These are phyloP conservation scores for Gonatopus flavifemur DNA, from an alignment of 1,140 invertebrate species.

Conservation along the genomic window DNA sequence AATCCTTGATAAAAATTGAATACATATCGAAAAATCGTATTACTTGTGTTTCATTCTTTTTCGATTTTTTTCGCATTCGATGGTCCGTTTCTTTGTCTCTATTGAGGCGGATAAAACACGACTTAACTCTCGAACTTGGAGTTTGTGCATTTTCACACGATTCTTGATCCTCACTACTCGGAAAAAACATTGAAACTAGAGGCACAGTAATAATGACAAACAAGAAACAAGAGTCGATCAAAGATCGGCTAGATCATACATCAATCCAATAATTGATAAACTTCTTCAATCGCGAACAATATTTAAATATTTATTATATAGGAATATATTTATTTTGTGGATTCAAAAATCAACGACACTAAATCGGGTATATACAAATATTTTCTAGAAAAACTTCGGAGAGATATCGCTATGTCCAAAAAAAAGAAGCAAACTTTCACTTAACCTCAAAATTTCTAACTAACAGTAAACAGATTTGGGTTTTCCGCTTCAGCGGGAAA, in stretches of 20 bases:
- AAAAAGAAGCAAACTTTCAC: slow-evolving; percentile 20
- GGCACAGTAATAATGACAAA: background rate
- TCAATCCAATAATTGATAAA: no score
- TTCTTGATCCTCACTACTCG: background rate
- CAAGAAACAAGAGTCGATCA: no score
- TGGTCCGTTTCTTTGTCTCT: slow-evolving; percentile 48
- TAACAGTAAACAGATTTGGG: slow-evolving; percentile 24
- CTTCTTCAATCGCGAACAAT: no score
- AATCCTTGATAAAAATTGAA: background rate
- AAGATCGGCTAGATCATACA: no score
- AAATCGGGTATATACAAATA: no score
- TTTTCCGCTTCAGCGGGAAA: slow-evolving; percentile 34
- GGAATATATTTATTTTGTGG: no score
- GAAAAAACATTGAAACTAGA: background rate
- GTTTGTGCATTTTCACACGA: slow-evolving; percentile 10
- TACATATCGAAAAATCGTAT: slow-evolving; percentile 14
- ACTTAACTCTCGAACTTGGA: slow-evolving; percentile 30
- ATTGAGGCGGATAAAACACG: slow-evolving; percentile 46
- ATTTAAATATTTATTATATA: no score
- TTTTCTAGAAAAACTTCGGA: no score
- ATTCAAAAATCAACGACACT: no score
- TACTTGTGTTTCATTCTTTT: slow-evolving; percentile 42
- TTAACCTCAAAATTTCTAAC: slow-evolving; percentile 31
- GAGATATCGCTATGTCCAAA: no score
- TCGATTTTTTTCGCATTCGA: slow-evolving; percentile 46